Percentiles rank a stretch among this genome's conserved stretches.
Conservation (phyloP, 2,797 vertebrate genomes). For the Sphenopsis melanotis region DNA sequence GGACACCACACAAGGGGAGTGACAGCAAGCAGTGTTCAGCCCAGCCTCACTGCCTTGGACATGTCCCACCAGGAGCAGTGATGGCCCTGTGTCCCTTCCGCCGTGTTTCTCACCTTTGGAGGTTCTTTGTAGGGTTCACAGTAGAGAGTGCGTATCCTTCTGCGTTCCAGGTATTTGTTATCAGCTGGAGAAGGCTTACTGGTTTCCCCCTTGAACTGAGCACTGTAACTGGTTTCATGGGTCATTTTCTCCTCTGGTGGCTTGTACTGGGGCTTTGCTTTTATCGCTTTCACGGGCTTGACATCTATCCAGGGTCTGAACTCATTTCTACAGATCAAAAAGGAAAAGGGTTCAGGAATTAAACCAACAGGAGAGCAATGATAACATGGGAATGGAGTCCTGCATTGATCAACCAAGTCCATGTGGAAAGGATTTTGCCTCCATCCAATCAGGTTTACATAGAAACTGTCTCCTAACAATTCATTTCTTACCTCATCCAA, state of each 20-base stretch:
- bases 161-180: slow-evolving; percentile 86
- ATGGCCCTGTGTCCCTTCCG: neutral
- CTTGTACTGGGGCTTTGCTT: slow-evolving; percentile 88
- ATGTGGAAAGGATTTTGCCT: neutral
- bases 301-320: slow-evolving; percentile 91
- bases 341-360: neutral
- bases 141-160: slow-evolving; percentile 96
- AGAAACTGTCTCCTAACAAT: neutral
- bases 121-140: slow-evolving; percentile 89
- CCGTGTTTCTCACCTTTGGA: slow-evolving; percentile 77
- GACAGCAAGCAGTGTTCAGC: neutral
- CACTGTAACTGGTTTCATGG: slow-evolving; percentile 93
- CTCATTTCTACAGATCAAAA: slow-evolving; percentile 81
- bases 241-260: slow-evolving; percentile 85
- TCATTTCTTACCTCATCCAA: neutral
- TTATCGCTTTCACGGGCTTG: slow-evolving; percentile 87
- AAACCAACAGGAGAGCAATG: neutral
- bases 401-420: neutral
- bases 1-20: neutral
- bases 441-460: neutral
- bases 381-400: neutral
- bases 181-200: slow-evolving; percentile 76
- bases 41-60: neutral
- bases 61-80: neutral
- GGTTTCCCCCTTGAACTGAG: slow-evolving; percentile 90